Percentiles rank a stretch among this genome's conserved stretches.
These are phyloP conservation scores for Drosophila sordidula DNA, from an alignment of 2,888 invertebrate species.

Conservation along the genomic window DNA sequence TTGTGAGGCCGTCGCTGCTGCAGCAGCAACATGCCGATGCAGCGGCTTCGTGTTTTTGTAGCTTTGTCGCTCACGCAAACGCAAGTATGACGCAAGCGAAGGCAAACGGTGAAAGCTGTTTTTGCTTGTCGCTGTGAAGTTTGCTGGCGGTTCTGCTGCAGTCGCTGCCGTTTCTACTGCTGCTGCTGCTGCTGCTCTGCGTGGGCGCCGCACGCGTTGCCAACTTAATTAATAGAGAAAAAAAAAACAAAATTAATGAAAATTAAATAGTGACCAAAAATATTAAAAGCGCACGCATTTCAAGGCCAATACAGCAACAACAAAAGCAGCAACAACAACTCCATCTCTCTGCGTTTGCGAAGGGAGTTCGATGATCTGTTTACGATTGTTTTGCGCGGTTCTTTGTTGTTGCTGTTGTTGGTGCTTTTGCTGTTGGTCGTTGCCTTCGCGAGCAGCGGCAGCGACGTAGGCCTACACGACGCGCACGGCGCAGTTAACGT, in stretches of 20 bases:
- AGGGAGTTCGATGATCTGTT: conserved; percentile 84
- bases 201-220: conserved; percentile 77
- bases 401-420: conserved; percentile 37
- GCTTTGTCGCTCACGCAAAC: conserved; percentile 66
- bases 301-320: conserved; percentile 66
- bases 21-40: conserved; percentile 61
- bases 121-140: conserved; percentile 48
- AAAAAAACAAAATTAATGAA: conserved; percentile 64
- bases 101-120: conserved; percentile 73
- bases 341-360: conserved; percentile 21
- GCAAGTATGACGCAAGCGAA: conserved; percentile 70
- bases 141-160: conserved; percentile 33
- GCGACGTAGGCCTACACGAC: conserved; percentile 40
- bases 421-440: conserved; percentile 53
- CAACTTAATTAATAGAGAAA: conserved; percentile 74
- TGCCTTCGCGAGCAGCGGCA: conserved; percentile 53
- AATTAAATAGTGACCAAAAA: conserved; percentile 61
- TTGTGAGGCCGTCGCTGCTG: conserved; percentile 33
- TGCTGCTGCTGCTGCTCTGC: conserved; percentile 40
- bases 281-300: conserved; percentile 42
- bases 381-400: conserved; percentile 75
- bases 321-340: conserved; percentile 30
- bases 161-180: conserved; percentile 10
- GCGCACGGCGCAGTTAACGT: conserved; percentile 27
- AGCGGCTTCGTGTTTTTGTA: conserved; percentile 55